Percentiles rank a stretch among this genome's conserved stretches.
Conservation (phyloP, 1,140 invertebrate species). For the Drosophila varians region DNA sequence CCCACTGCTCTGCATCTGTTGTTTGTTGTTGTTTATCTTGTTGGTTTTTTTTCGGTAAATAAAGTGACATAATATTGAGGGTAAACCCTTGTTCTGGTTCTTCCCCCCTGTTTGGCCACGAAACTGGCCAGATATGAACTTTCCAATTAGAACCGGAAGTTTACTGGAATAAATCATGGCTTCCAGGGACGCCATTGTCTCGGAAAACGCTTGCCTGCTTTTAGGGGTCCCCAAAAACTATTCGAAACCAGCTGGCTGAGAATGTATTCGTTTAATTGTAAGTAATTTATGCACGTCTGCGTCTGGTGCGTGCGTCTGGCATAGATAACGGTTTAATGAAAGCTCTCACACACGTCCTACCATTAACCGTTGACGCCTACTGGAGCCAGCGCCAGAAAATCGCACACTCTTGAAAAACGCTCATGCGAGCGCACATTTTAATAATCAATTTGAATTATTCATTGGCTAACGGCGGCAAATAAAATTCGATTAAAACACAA, state of each 20-base stretch:
- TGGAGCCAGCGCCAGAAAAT: conserved; percentile 17
- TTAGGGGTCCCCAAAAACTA: background rate
- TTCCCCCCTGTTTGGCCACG: conserved; percentile 28
- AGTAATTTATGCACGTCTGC: conserved; percentile 69
- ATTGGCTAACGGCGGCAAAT: conserved; percentile 81
- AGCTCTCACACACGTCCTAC: conserved; percentile 52
- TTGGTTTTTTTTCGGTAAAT: conserved; percentile 22
- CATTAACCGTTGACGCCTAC: conserved; percentile 47
- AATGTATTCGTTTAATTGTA: conserved; percentile 41
- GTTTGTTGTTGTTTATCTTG: conserved; percentile 49
- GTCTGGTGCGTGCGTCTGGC: conserved; percentile 65
- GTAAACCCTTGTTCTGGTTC: conserved; percentile 22
- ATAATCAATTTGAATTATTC: conserved; percentile 82
- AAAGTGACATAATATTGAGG: conserved; percentile 54
- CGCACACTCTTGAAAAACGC: conserved; percentile 26
- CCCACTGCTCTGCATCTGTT: conserved; percentile 37
- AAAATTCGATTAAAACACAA: conserved; percentile 80
- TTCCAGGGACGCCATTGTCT: too few species aligned
- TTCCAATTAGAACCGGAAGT: background rate
- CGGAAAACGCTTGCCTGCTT: background rate
- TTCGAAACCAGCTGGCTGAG: conserved; percentile 7
- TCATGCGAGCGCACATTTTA: conserved; percentile 60
- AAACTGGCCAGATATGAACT: too few species aligned
- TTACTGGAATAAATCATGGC: too few species aligned
- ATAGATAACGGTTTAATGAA: conserved; percentile 78